Evolutionary conservation across 1,140 invertebrate species (phyloP).

Genomic region (Drosophila athabasca): DNA sequence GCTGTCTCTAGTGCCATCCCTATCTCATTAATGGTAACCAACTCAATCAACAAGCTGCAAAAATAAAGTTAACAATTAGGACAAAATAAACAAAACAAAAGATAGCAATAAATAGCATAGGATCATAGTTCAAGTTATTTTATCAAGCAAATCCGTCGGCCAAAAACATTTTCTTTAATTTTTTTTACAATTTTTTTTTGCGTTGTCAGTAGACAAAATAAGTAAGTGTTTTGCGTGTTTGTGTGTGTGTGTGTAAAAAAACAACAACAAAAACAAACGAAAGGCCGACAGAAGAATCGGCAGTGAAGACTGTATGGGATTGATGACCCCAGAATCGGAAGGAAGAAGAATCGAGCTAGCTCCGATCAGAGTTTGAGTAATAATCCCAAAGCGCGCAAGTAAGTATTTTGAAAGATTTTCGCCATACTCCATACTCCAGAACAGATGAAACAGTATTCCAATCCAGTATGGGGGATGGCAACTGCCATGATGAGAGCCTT

Average conservation of each 20-base stretch:
- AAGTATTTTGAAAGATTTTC: conserved; percentile 12
- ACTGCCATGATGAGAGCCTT: too few relatives aligned
- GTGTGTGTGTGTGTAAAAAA: conserved; percentile 19
- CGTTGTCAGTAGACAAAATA: conserved; percentile 8
- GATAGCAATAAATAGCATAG: conserved; percentile 7
- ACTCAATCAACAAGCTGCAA: conserved; percentile 54
- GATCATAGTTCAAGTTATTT: conserved; percentile 1
- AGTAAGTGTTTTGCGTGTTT: conserved; percentile 14
- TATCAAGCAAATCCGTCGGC: conserved; percentile 52
- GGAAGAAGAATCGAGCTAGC: neutral
- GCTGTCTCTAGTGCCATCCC: conserved; percentile 23
- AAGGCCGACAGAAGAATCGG: conserved; percentile 8
- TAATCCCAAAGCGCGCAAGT: conserved; percentile 40
- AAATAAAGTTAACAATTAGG: conserved; percentile 1
- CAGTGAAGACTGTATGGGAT: neutral
- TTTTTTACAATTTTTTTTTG: conserved; percentile 50
- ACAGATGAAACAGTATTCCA: too few relatives aligned
- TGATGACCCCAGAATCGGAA: neutral
- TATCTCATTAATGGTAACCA: conserved; percentile 29
- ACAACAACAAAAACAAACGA: conserved; percentile 6
- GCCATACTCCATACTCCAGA: too few relatives aligned
- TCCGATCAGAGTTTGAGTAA: conserved; percentile 9
- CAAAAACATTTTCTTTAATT: conserved; percentile 28
- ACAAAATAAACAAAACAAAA: conserved; percentile 2
- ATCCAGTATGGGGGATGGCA: too few relatives aligned